Evolutionary conservation across 2,113 vertebrate genomes (phyloP).

Genomic region (Phylloscopus trochilus): DNA sequence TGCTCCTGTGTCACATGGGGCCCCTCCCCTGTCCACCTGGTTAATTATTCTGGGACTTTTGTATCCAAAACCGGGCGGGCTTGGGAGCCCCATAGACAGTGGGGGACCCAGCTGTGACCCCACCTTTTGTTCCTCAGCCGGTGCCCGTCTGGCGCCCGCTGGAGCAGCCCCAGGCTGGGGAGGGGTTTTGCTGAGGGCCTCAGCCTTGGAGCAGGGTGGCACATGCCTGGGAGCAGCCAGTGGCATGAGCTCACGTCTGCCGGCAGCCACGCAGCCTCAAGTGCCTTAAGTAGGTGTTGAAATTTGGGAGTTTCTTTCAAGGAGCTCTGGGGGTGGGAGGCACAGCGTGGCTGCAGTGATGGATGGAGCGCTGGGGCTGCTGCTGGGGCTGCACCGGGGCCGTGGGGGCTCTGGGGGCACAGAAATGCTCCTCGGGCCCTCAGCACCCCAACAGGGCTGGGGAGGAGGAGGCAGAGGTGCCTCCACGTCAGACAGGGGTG

Average conservation of each 20-base stretch:
- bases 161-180: neutral
- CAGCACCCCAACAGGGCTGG: accelerated
- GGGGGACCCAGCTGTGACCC: neutral
- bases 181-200: neutral
- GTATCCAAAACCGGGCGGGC: neutral
- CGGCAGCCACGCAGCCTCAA: neutral
- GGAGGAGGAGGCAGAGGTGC: neutral
- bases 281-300: slow-evolving; percentile 73
- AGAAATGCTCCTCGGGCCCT: neutral
- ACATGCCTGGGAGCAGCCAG: neutral
- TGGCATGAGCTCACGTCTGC: slow-evolving; percentile 72
- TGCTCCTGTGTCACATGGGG: accelerated
- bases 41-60: neutral
- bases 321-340: slow-evolving; percentile 22
- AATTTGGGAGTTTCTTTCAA: slow-evolving; percentile 64
- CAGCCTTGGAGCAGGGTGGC: slow-evolving; percentile 27
- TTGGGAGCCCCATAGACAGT: accelerated
- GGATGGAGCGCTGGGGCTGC: neutral
- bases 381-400: neutral
- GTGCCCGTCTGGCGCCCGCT: neutral
- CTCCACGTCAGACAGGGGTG: accelerated
- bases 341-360: neutral
- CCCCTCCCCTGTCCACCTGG: accelerated
- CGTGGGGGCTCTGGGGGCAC: neutral
- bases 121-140: neutral